A percentile compares a stretch with the other conserved stretches of the same genome.
These are phyloP conservation scores for Ascidia mentula DNA, from an alignment of 23 tunicate genomes.

Conservation along the genomic window DNA sequence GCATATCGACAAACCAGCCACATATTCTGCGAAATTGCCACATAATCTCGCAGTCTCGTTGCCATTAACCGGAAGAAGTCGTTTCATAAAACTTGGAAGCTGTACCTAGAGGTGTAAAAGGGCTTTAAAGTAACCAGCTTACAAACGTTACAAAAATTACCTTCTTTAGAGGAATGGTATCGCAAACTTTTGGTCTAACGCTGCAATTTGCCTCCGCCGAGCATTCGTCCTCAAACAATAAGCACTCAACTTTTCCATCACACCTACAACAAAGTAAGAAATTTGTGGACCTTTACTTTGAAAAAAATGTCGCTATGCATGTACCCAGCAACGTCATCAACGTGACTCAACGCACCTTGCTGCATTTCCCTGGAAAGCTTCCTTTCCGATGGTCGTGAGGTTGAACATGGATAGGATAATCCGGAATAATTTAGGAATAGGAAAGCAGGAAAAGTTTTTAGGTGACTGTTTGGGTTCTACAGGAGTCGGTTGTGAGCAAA, in stretches of 20 bases:
- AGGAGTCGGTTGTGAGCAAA: neutral
- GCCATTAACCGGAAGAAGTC: neutral
- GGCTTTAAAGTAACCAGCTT: too few relatives aligned
- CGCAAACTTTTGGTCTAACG: neutral
- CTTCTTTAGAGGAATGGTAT: neutral
- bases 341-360: neutral
- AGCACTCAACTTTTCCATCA: constrained; percentile 34
- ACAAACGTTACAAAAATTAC: too few relatives aligned
- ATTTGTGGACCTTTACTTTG: too few relatives aligned
- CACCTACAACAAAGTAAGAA: constrained; percentile 12
- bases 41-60: neutral
- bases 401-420: neutral
- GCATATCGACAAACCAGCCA: constrained; percentile 22
- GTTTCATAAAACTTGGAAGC: neutral
- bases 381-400: neutral
- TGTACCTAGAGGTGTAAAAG: neutral
- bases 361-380: neutral
- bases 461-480: neutral
- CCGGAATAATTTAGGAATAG: neutral
- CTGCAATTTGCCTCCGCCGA: constrained; percentile 21
- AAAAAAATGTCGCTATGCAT: too few relatives aligned
- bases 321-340: neutral
- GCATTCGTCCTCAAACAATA: constrained; percentile 51
- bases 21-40: neutral
- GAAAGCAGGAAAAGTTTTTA: neutral